These are phyloP conservation scores for Blastobasis adustella DNA, from an alignment of 2,888 invertebrate genomes.

Conservation along the genomic window DNA sequence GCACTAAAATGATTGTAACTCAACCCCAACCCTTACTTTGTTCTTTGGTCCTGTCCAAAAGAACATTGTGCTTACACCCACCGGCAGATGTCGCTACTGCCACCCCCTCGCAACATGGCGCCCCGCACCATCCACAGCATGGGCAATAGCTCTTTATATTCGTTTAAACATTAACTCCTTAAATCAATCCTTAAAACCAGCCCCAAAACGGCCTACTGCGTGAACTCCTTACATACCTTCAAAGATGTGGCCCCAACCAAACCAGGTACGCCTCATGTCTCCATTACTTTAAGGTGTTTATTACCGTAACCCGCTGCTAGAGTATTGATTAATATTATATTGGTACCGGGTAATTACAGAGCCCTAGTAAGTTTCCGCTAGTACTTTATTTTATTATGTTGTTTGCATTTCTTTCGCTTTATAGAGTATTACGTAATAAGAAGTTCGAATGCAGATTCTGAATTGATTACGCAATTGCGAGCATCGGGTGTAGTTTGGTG, in stretches of 20 bases:
- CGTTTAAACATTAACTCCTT: too few species aligned
- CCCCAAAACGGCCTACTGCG: too few species aligned
- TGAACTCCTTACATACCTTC: background rate
- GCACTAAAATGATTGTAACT: too few species aligned
- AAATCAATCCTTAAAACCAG: too few species aligned
- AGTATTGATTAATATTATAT: slow-evolving; percentile 20
- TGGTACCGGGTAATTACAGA: slow-evolving; percentile 11
- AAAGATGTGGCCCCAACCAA: slow-evolving; percentile 23
- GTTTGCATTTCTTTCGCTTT: too few species aligned
- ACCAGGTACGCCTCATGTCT: slow-evolving; percentile 24
- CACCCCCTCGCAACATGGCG: slow-evolving; percentile 33
- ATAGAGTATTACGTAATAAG: too few species aligned
- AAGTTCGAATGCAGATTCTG: too few species aligned
- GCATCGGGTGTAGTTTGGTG: slow-evolving; percentile 26
- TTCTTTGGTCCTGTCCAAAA: too few species aligned
- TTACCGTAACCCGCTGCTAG: slow-evolving; percentile 11
- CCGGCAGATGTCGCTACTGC: slow-evolving; percentile 42
- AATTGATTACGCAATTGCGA: slow-evolving; percentile 16
- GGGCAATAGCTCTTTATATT: slow-evolving; percentile 3
- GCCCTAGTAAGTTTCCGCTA: background rate
- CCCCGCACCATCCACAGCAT: slow-evolving; percentile 19
- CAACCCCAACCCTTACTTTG: too few species aligned
- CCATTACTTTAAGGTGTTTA: background rate
- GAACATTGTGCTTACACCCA: slow-evolving; percentile 12
- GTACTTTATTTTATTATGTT: too few species aligned